Percentiles rank a stretch among this genome's conserved stretches.
Conservation (phyloP, 1,140 invertebrate species). For the Achroia grisella region DNA sequence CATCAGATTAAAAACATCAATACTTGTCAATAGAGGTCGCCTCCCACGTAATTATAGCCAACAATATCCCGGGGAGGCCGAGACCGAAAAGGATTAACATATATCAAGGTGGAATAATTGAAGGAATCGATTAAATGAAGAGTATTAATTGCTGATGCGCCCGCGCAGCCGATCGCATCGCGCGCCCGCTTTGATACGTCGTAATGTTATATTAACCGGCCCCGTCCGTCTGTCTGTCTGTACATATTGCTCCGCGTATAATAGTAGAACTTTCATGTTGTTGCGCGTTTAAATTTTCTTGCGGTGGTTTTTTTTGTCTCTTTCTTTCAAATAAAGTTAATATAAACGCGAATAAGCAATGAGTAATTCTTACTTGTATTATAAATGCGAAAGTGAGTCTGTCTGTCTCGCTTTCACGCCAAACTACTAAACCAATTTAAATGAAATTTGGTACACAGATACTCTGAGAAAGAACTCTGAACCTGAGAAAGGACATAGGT, state of each 20-base stretch:
- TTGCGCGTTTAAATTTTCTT: no score
- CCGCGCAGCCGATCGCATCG: slow-evolving; percentile 41
- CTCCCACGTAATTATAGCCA: slow-evolving; percentile 69
- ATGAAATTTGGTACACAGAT: no score
- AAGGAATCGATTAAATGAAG: slow-evolving; percentile 70
- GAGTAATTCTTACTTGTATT: no score
- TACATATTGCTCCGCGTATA: not conserved
- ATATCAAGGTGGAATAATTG: slow-evolving; percentile 67
- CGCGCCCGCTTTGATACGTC: slow-evolving; percentile 24
- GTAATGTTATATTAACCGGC: slow-evolving; percentile 24
- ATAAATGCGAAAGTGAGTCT: no score
- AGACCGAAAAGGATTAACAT: slow-evolving; percentile 57
- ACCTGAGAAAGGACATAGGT: no score
- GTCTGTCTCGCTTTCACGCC: no score
- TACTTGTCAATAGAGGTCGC: slow-evolving; percentile 66
- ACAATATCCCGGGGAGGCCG: slow-evolving; percentile 62
- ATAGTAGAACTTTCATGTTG: no score
- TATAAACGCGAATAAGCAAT: no score
- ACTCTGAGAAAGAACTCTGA: no score
- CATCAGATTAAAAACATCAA: slow-evolving; percentile 72
- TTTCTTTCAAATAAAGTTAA: no score
- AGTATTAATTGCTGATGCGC: slow-evolving; percentile 68
- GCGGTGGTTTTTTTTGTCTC: no score
- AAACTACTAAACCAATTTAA: no score
- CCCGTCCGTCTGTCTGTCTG: slow-evolving; percentile 15